Percentiles rank a stretch among this genome's conserved stretches.
Conservation (phyloP, 2,888 invertebrate genomes). For the Phania funesta region DNA sequence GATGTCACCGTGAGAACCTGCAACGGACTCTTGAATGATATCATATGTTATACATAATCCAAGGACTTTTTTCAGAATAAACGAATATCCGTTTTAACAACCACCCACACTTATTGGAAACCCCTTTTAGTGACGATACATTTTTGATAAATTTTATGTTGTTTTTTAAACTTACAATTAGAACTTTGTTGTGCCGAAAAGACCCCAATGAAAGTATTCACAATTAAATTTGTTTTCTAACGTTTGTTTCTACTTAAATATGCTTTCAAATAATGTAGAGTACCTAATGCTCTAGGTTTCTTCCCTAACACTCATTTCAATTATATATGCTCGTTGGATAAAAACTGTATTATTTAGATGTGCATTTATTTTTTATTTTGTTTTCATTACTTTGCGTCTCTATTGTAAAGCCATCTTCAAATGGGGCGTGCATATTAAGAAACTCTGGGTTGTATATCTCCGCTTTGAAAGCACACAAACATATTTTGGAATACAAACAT, state of each 20-base stretch:
- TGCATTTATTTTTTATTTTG: slow-evolving; percentile 38
- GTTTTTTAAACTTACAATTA: too few species aligned
- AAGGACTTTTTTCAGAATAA: too few species aligned
- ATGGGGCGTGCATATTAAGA: slow-evolving; percentile 56
- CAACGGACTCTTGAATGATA: too few species aligned
- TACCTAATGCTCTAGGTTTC: background rate
- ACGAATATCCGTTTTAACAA: too few species aligned
- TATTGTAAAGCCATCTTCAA: slow-evolving; percentile 41
- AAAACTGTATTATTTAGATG: slow-evolving; percentile 51
- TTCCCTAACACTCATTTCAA: background rate
- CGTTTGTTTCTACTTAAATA: background rate
- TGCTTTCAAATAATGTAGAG: background rate
- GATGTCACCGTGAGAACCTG: too few species aligned
- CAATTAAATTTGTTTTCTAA: too few species aligned
- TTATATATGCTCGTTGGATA: background rate
- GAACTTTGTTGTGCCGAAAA: too few species aligned
- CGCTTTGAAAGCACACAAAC: background rate
- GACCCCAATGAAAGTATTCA: too few species aligned
- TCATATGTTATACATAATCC: too few species aligned
- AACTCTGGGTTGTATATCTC: slow-evolving; percentile 27
- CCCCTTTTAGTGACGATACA: too few species aligned
- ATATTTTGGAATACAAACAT: background rate
- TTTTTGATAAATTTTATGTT: too few species aligned
- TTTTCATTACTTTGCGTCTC: background rate
- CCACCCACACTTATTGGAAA: too few species aligned